A percentile compares a stretch with the other conserved stretches of the same genome.
Evolutionary conservation across 2,888 invertebrate genomes (phyloP).

Genomic region (Nebria salina): DNA sequence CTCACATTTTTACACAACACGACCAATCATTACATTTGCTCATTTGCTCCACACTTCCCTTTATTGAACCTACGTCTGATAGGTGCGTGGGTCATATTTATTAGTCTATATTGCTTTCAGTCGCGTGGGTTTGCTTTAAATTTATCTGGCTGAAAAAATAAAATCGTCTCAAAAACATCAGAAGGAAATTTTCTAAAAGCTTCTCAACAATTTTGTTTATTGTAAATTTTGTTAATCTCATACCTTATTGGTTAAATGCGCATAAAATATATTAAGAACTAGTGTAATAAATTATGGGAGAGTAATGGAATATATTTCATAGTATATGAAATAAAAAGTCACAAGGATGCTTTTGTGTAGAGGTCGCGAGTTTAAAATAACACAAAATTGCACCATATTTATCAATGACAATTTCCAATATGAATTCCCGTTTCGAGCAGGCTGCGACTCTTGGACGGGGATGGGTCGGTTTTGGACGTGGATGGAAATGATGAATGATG

Average conservation of each 20-base stretch:
- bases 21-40: neutral
- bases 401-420: constrained; percentile 22
- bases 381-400: constrained; percentile 18
- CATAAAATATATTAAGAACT: too few relatives aligned
- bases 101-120: neutral
- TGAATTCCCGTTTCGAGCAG: constrained; percentile 2
- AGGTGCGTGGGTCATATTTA: neutral
- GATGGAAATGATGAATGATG: constrained; percentile 59
- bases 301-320: too few relatives aligned
- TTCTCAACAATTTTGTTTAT: too few relatives aligned
- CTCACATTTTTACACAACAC: neutral
- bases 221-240: too few relatives aligned
- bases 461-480: constrained; percentile 24
- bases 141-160: neutral
- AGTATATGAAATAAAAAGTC: neutral
- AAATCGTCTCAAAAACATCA: too few relatives aligned
- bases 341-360: neutral
- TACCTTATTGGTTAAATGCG: too few relatives aligned
- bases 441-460: constrained; percentile 40
- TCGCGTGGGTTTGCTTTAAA: neutral
- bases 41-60: neutral
- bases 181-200: too few relatives aligned
- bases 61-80: neutral
- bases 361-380: constrained; percentile 18
- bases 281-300: too few relatives aligned